Conservation (phyloP, 64 coral and sea anemone species). For the Trachythela sp. region DNA sequence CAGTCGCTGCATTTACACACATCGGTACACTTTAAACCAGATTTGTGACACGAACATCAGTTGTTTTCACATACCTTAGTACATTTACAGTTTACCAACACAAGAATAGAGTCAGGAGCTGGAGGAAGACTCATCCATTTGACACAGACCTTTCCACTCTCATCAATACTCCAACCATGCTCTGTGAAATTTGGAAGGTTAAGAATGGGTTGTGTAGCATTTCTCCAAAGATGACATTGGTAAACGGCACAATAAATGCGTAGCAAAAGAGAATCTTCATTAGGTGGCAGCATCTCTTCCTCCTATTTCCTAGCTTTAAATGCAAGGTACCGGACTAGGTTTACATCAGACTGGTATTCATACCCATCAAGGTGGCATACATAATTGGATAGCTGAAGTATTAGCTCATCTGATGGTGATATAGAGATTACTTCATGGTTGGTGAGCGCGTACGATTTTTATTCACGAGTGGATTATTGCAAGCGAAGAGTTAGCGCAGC, state of each 20-base stretch:
- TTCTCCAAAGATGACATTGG: constrained; percentile 38
- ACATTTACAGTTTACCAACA: background rate
- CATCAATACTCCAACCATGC: constrained; percentile 31
- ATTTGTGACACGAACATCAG: no score
- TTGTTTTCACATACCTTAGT: no score
- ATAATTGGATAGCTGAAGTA: constrained; percentile 12
- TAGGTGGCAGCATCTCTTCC: constrained; percentile 36
- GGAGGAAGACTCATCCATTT: constrained; percentile 15
- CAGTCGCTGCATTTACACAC: no score
- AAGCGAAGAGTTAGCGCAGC: no score
- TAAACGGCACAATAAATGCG: constrained; percentile 33
- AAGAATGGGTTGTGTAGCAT: constrained; percentile 39
- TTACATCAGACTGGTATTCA: constrained; percentile 25
- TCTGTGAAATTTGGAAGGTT: constrained; percentile 43
- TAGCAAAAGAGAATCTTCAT: constrained; percentile 33
- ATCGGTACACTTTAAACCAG: no score
- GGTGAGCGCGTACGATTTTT: no score
- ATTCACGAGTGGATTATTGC: no score
- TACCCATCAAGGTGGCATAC: background rate
- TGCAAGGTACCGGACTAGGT: constrained; percentile 37
- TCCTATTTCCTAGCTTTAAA: constrained; percentile 32
- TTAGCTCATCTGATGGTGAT: constrained; percentile 32
- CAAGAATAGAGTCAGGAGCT: background rate
- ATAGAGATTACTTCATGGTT: no score
- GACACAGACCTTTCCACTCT: constrained; percentile 30